These are phyloP conservation scores for Lucifuga dentata DNA, from an alignment of 2,113 vertebrate species.

Conservation along the genomic window DNA sequence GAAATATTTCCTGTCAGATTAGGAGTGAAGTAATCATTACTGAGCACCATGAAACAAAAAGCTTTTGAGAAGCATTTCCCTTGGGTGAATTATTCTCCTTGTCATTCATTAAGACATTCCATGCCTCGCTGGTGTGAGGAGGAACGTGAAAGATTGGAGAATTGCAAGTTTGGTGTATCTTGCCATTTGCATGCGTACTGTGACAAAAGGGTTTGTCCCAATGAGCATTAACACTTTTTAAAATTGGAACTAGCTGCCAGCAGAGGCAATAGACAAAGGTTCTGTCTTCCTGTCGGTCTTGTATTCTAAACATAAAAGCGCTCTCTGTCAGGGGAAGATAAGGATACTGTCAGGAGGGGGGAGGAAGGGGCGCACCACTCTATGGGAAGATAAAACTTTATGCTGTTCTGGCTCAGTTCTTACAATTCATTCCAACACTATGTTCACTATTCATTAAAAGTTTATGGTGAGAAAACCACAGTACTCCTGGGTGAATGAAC, in stretches of 20 bases:
- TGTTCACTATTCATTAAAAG: background rate
- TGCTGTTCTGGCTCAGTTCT: background rate
- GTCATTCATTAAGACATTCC: background rate
- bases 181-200: background rate
- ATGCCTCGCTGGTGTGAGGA: constrained; percentile 9
- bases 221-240: background rate
- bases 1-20: constrained; percentile 2
- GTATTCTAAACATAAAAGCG: constrained; percentile 7
- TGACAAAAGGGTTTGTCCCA: background rate
- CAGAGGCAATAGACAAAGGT: background rate
- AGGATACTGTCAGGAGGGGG: background rate
- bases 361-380: background rate
- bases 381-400: background rate
- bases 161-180: background rate
- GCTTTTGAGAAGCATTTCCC: constrained; percentile 22
- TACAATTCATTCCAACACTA: background rate
- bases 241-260: constrained; percentile 39
- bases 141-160: background rate
- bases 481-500: background rate
- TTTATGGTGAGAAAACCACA: background rate
- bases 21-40: constrained; percentile 10
- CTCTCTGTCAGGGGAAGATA: constrained; percentile 51
- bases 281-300: constrained; percentile 11
- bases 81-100: constrained; percentile 27
- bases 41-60: background rate